Evolutionary conservation across 2,888 invertebrate species (phyloP), one percentile per base, ranked within the genome.

Genomic region (Hybos culiciformis): DNA sequence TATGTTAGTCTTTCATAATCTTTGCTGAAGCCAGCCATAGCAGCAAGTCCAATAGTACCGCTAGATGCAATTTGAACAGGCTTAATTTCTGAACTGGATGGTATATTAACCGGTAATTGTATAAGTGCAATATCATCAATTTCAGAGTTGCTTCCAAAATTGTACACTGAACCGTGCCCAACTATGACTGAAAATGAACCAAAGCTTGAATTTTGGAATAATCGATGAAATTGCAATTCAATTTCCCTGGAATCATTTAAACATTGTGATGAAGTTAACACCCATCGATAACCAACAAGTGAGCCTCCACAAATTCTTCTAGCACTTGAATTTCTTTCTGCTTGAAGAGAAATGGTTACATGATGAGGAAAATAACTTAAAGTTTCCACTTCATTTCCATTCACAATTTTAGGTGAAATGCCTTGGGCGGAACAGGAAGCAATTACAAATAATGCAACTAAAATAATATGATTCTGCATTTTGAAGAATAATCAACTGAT

Each of bases 221-320:
- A 42, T 5, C 50, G 45, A 34, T 49, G 44, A 42, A 53, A 51
- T 39, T 49, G 21, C 37, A 42, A 7, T 43, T 43, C 37, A 41
- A 37, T 33, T 38, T 37, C 14, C 17, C 20, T 9, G 23, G 41
- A 39, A 26, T 18, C 17, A 15, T 17, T 6, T 2, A 48, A 45
- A 33, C 50, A 53, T 8, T 44, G 20, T 7, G 24, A 11, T 9
- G 50, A 47, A 3, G 48, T 50, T 7, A 53, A 32, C 17, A 53
- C 39, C 49, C 49, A 53, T 3, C 23, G 39, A 5, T 37, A 29
- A 11, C 38, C 33, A 17, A 53, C 15, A 8, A 53, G 47, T 3
- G 48, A 48, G 11, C 50, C 52, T 29, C 50, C 50, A 36, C 51
- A 53, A n/a, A n/a, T n/a, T n/a, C n/a, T n/a, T n/a, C n/a, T n/a